These are phyloP conservation scores for Brachypteracias leptosomus DNA, from an alignment of 2,113 vertebrate species.

Conservation along the genomic window DNA sequence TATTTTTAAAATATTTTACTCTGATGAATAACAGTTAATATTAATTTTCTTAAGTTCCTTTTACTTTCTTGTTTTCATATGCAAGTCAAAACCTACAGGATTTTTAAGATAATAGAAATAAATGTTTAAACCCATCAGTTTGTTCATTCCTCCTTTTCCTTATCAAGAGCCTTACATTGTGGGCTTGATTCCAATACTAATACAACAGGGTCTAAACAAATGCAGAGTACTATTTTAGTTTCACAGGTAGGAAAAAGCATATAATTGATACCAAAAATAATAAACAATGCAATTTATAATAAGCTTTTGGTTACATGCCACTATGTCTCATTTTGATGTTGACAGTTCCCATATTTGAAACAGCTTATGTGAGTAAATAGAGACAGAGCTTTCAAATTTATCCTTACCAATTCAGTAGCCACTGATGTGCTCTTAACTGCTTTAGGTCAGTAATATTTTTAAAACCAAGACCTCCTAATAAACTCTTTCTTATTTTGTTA, in stretches of 20 bases:
- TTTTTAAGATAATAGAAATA: background rate
- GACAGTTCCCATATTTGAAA: background rate
- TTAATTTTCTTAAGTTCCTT: background rate
- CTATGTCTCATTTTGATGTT: background rate
- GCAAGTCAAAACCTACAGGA: background rate
- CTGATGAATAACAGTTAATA: background rate
- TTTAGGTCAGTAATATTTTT: background rate
- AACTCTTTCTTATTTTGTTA: background rate
- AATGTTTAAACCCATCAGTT: background rate
- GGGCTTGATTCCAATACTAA: background rate
- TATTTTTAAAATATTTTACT: background rate
- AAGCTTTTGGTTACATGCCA: background rate
- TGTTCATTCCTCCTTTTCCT: background rate
- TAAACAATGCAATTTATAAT: background rate
- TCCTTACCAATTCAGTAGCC: background rate
- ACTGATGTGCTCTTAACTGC: background rate
- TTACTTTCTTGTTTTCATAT: background rate
- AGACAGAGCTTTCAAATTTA: background rate
- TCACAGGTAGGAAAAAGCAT: background rate
- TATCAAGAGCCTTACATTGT: background rate
- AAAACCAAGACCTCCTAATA: background rate
- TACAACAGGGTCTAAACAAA: background rate
- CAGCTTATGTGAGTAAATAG: background rate
- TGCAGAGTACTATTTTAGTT: background rate
- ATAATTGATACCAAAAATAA: background rate